phyloP scores from a whole-genome alignment of 2,113 vertebrate species.

The Talpa occidentalis region DNA sequence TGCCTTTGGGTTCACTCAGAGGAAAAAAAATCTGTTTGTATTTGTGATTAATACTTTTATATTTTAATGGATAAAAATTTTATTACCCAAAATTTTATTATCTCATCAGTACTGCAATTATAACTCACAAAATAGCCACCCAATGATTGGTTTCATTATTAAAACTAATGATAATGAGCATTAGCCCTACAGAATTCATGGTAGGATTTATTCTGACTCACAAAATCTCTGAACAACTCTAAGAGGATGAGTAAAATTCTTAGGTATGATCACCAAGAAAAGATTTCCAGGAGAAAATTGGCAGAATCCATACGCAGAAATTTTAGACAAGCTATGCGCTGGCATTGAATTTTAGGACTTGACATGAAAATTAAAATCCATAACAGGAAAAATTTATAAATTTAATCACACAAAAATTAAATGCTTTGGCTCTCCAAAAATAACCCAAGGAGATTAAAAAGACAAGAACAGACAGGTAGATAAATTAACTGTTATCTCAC shows the following conservation, averaged over 20 bases:
- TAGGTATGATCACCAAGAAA: neutral
- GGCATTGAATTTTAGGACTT: neutral
- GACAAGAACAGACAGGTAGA: neutral
- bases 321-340: neutral
- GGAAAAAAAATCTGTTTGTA: neutral
- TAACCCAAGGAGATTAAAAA: neutral
- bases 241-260: neutral
- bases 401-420: neutral
- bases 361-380: neutral
- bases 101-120: neutral
- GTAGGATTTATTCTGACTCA: neutral
- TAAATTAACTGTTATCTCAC: neutral
- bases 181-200: neutral
- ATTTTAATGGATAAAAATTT: neutral
- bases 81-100: neutral
- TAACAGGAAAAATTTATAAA: neutral
- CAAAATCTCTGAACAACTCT: neutral
- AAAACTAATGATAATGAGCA: neutral
- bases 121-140: neutral
- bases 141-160: neutral
- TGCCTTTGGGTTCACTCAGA: neutral
- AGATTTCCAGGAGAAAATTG: neutral
- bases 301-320: neutral
- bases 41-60: neutral
- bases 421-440: neutral